Evolutionary conservation across 2,888 invertebrate species (phyloP).

Genomic region (Pseudococcus jackbeardsleyi): DNA sequence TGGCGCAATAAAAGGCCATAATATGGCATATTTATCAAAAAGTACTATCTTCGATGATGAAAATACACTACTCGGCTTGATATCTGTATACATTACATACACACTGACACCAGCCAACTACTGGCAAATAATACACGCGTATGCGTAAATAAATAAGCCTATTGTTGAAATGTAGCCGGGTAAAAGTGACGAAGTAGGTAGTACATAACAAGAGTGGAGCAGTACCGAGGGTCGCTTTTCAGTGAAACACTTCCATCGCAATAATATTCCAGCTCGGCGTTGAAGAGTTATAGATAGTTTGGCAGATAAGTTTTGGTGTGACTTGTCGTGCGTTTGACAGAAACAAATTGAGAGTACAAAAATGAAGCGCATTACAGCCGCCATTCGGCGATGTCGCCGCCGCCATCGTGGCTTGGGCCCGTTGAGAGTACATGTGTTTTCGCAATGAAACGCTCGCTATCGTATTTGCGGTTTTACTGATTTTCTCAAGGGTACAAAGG

Average conservation of each 20-base stretch:
- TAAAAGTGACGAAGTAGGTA: neutral
- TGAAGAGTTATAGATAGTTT: constrained; percentile 23
- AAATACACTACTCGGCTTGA: neutral
- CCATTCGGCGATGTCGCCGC: neutral
- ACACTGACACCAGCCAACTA: neutral
- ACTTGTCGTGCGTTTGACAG: constrained; percentile 28
- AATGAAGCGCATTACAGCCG: constrained; percentile 18
- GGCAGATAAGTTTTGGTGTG: constrained; percentile 22
- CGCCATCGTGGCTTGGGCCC: neutral
- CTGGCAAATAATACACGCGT: neutral
- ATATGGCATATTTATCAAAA: too few relatives aligned
- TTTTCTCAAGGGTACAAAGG: constrained; percentile 26
- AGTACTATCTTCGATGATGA: neutral
- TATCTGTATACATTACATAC: too few relatives aligned
- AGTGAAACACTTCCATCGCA: constrained; percentile 9
- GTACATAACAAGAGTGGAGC: neutral
- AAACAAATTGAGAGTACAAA: constrained; percentile 32
- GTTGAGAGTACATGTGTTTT: constrained; percentile 35
- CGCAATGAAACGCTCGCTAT: constrained; percentile 9
- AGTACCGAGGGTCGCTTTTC: neutral
- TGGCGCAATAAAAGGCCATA: too few relatives aligned
- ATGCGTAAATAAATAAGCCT: constrained; percentile 14
- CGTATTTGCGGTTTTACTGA: constrained; percentile 26
- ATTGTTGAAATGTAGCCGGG: neutral
- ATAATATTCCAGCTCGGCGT: neutral